phyloP scores from a whole-genome alignment of 1,140 invertebrate genomes.

The Rhopalosiphum maidis region DNA sequence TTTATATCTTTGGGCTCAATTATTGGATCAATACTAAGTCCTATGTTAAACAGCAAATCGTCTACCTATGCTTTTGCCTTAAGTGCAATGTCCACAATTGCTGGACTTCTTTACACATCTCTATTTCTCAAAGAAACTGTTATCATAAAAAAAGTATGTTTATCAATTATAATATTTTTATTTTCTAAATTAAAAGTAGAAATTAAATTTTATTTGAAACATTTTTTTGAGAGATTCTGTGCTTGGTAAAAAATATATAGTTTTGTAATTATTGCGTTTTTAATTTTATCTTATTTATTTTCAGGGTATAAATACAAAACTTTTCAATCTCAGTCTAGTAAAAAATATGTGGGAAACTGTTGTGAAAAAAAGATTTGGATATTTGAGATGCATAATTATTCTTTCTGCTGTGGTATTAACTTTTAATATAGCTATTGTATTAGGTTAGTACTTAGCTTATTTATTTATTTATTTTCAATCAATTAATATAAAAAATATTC shows the following conservation, averaged over 20 bases:
- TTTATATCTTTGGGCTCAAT: constrained; percentile 45
- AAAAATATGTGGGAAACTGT: constrained; percentile 1
- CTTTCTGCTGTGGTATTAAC: constrained; percentile 8
- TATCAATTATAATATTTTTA: not conserved
- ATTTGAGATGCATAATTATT: not conserved
- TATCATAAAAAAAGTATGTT: constrained; percentile 31
- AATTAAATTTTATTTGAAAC: not conserved
- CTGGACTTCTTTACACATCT: constrained; percentile 16
- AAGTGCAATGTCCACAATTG: not conserved
- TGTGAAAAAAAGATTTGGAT: not conserved
- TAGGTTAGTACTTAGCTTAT: not conserved
- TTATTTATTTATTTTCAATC: not conserved
- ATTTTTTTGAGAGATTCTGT: not conserved
- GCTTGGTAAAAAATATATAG: not conserved
- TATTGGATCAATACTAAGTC: constrained; percentile 39
- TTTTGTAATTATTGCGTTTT: not conserved
- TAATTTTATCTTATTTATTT: not conserved
- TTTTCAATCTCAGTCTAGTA: not conserved
- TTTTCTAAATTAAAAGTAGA: not conserved
- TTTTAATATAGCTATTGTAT: not conserved
- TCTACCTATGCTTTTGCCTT: constrained; percentile 26
- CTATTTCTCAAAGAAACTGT: constrained; percentile 50
- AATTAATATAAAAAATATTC: not conserved
- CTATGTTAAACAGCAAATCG: not conserved
- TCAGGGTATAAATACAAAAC: not conserved